Evolutionary conservation across 2,888 invertebrate genomes (phyloP).

Genomic region (Argyra leucocephala): DNA sequence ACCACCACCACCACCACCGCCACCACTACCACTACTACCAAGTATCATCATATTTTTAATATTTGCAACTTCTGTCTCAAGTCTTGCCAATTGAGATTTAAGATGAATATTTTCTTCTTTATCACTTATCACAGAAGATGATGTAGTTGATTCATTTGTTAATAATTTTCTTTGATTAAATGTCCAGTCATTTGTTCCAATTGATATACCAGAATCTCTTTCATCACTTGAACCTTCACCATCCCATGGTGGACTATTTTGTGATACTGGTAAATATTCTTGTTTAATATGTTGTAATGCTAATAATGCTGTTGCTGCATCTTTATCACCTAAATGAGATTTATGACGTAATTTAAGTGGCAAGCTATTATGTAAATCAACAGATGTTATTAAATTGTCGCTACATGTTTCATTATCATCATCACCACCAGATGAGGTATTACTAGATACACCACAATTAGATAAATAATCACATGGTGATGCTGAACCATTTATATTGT

Average conservation of each 20-base stretch:
- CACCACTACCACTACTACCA: no score
- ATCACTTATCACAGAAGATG: constrained; percentile 19
- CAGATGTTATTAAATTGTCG: constrained; percentile 45
- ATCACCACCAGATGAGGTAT: constrained; percentile 44
- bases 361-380: constrained; percentile 65
- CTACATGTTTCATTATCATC: constrained; percentile 45
- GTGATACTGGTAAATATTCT: constrained; percentile 60
- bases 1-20: no score
- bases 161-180: constrained; percentile 33
- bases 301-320: constrained; percentile 71
- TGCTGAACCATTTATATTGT: constrained; percentile 41
- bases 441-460: constrained; percentile 56
- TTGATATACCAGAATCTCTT: constrained; percentile 78
- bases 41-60: constrained; percentile 73
- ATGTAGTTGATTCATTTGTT: constrained; percentile 14
- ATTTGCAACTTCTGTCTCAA: constrained; percentile 84
- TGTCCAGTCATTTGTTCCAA: constrained; percentile 47
- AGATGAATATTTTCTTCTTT: constrained; percentile 62
- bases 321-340: constrained; percentile 79
- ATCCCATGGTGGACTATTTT: constrained; percentile 74
- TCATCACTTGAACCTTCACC: constrained; percentile 85
- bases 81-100: constrained; percentile 74
- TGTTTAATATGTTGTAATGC: constrained; percentile 78
- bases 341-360: constrained; percentile 88
- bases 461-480: constrained; percentile 70